Percentiles rank a stretch among this genome's conserved stretches.
These are phyloP conservation scores for Bradypodion pumilum DNA, from an alignment of 2,797 vertebrate genomes.

Conservation along the genomic window DNA sequence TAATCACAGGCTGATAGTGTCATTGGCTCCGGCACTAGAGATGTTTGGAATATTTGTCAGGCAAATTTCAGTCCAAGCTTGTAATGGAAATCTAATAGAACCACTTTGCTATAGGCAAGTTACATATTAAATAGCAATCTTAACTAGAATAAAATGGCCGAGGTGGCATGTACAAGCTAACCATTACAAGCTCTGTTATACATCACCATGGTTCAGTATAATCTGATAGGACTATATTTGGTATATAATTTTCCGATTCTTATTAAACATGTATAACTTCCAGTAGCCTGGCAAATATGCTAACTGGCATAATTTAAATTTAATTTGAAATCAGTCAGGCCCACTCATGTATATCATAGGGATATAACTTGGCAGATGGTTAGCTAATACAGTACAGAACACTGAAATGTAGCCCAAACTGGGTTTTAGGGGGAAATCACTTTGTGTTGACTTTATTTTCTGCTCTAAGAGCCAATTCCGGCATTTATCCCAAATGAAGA, in stretches of 20 bases:
- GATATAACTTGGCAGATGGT: not conserved
- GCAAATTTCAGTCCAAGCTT: not conserved
- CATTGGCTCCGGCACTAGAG: not conserved
- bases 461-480: not conserved
- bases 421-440: not conserved
- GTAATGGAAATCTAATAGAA: not conserved
- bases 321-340: not conserved
- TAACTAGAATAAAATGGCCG: not conserved
- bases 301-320: not conserved
- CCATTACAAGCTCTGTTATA: not conserved
- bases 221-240: not conserved
- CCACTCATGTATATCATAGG: constrained; percentile 1
- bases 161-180: not conserved
- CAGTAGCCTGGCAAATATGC: not conserved
- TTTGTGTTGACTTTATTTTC: not conserved
- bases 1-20: not conserved
- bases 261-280: not conserved
- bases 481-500: not conserved
- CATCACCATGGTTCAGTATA: not conserved
- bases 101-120: not conserved
- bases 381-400: not conserved
- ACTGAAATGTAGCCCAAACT: not conserved
- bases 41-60: not conserved
- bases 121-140: not conserved
- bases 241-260: not conserved